These are phyloP conservation scores for Catharus ustulatus DNA, from an alignment of 2,797 vertebrate species.

Conservation along the genomic window DNA sequence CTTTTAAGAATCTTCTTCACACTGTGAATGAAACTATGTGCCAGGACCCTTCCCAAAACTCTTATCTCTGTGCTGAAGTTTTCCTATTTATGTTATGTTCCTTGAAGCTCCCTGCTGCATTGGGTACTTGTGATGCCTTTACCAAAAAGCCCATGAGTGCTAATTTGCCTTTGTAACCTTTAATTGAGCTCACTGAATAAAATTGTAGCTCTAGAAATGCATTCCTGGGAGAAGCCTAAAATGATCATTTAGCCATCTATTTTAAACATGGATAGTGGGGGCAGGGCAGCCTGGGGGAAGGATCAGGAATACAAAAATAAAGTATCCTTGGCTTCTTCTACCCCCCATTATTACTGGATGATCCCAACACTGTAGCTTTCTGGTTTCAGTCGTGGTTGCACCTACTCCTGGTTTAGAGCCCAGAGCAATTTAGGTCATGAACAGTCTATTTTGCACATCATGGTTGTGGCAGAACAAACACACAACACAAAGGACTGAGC, in stretches of 20 bases:
- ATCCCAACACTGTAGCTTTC: not conserved
- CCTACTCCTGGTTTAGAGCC: not conserved
- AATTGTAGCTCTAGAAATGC: not conserved
- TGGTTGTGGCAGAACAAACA: not conserved
- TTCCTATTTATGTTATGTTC: not conserved
- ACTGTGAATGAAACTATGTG: not conserved
- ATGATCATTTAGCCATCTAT: not conserved
- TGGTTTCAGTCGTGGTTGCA: fast-evolving
- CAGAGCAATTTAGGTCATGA: not conserved
- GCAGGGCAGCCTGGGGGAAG: not conserved
- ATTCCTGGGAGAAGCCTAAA: not conserved
- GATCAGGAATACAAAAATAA: not conserved
- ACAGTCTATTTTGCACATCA: not conserved
- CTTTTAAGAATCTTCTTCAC: not conserved
- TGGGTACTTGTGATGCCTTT: not conserved
- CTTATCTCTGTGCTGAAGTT: not conserved
- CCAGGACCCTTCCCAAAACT: not conserved
- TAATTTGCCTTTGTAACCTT: not conserved
- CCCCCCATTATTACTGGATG: not conserved
- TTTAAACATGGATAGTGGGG: not conserved
- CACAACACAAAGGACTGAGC: not conserved
- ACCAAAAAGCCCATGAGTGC: not conserved
- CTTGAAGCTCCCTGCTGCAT: not conserved
- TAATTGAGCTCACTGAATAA: not conserved
- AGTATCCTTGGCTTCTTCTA: not conserved